A percentile compares a stretch with the other conserved stretches of the same genome.
These are phyloP conservation scores for Gavia stellata DNA, from an alignment of 2,113 vertebrate genomes.

Conservation along the genomic window DNA sequence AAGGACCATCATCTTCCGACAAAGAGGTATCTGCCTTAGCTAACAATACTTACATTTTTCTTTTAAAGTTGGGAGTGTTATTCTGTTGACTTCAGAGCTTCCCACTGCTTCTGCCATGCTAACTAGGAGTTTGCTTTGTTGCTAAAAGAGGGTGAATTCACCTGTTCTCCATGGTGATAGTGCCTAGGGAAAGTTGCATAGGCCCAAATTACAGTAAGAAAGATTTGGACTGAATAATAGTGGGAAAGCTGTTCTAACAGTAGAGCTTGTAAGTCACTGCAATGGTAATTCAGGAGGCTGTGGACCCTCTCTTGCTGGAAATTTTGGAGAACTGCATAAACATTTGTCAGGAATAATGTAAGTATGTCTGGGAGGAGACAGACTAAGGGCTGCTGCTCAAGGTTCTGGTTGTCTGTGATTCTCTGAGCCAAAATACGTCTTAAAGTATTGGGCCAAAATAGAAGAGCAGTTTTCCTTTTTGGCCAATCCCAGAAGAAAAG, in stretches of 20 bases:
- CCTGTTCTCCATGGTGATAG: not conserved
- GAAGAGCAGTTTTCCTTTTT: not conserved
- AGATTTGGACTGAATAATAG: not conserved
- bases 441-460: not conserved
- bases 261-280: not conserved
- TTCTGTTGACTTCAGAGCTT: not conserved
- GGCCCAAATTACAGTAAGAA: not conserved
- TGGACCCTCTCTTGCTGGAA: not conserved
- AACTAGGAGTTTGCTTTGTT: not conserved
- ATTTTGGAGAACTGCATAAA: not conserved
- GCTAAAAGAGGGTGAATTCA: not conserved
- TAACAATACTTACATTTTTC: not conserved
- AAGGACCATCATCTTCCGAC: not conserved
- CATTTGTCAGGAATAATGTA: not conserved
- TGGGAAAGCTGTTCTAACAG: not conserved
- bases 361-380: not conserved
- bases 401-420: not conserved
- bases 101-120: not conserved
- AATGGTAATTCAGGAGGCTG: not conserved
- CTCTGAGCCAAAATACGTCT: not conserved
- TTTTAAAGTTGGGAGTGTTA: not conserved
- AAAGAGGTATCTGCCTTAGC: not conserved
- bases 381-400: not conserved
- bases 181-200: not conserved
- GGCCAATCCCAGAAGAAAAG: not conserved